A percentile compares a stretch with the other conserved stretches of the same genome.
phyloP scores from a whole-genome alignment of 2,888 invertebrate species.

The Dorcus parallelipipedus region DNA sequence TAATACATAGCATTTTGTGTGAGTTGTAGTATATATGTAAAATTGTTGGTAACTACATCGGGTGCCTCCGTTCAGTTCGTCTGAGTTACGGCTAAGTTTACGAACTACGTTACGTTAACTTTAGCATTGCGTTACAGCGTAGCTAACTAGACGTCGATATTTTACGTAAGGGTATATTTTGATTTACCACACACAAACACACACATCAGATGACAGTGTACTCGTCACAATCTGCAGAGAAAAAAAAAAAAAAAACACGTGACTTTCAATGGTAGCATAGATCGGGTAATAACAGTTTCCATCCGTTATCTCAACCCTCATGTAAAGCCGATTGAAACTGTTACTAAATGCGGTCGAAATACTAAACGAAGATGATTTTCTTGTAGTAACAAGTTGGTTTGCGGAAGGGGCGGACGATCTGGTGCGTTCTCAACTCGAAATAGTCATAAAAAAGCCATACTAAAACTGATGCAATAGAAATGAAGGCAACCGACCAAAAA shows the following conservation, averaged over 20 bases:
- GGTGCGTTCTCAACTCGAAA: constrained; percentile 70
- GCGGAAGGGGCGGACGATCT: constrained; percentile 34
- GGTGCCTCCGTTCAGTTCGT: constrained; percentile 45
- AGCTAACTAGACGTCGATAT: constrained; percentile 34
- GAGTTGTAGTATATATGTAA: constrained; percentile 57
- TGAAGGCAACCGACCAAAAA: constrained; percentile 67
- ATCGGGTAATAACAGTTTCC: neutral
- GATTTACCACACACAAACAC: constrained; percentile 5
- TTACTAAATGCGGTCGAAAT: neutral
- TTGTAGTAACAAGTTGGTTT: constrained; percentile 30
- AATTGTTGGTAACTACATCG: constrained; percentile 52
- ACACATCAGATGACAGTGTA: neutral
- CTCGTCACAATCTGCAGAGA: neutral
- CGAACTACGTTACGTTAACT: constrained; percentile 39
- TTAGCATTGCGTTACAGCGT: constrained; percentile 42
- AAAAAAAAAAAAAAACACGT: neutral
- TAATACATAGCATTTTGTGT: constrained; percentile 56
- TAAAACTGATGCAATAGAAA: constrained; percentile 77
- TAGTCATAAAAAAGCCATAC: constrained; percentile 66
- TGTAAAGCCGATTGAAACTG: constrained; percentile 11
- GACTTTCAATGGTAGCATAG: neutral
- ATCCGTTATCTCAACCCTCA: constrained; percentile 2
- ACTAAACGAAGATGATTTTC: constrained; percentile 26
- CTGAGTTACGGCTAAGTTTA: constrained; percentile 34
- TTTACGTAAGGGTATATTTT: constrained; percentile 24